phyloP scores from a whole-genome alignment of 2,113 vertebrate species.

The Tor tambroides region DNA sequence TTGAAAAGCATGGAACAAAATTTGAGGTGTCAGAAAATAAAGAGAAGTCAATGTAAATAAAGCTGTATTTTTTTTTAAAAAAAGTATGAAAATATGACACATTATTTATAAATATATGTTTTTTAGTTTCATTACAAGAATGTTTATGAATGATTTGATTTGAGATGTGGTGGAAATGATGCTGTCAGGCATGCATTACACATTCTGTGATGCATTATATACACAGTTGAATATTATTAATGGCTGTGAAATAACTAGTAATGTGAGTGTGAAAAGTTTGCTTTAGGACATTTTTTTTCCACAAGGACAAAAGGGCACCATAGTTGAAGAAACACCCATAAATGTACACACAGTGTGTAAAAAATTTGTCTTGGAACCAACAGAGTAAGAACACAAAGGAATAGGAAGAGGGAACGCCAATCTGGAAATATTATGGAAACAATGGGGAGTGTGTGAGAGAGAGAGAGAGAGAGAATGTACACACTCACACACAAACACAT shows the following conservation, averaged over 20 bases:
- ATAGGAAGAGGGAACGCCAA: slow-evolving; percentile 52
- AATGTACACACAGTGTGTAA: not conserved
- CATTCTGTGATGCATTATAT: not conserved
- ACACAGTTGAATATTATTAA: not conserved
- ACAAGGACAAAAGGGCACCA: not conserved
- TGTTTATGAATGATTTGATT: not conserved
- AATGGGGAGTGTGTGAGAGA: slow-evolving; percentile 63
- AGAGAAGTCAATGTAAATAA: not conserved
- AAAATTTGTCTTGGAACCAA: slow-evolving; percentile 21
- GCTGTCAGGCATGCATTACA: too few relatives aligned
- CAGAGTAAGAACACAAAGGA: slow-evolving; percentile 9
- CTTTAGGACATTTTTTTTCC: not conserved
- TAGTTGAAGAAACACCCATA: slow-evolving; percentile 11
- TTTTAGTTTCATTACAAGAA: too few relatives aligned
- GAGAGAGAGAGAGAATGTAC: not conserved
- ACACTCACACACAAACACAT: too few relatives aligned
- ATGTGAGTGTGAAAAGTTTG: not conserved
- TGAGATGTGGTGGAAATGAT: not conserved
- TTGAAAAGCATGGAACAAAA: not conserved
- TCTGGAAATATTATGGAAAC: slow-evolving; percentile 70
- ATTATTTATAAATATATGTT: not conserved
- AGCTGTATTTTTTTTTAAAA: not conserved
- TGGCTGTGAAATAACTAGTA: not conserved
- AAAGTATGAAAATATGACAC: not conserved
- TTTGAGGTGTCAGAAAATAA: not conserved